Evolutionary conservation across 2,113 vertebrate species (phyloP), one percentile per base, ranked within the genome.

Genomic region (Epinephelus cyanopodus): DNA sequence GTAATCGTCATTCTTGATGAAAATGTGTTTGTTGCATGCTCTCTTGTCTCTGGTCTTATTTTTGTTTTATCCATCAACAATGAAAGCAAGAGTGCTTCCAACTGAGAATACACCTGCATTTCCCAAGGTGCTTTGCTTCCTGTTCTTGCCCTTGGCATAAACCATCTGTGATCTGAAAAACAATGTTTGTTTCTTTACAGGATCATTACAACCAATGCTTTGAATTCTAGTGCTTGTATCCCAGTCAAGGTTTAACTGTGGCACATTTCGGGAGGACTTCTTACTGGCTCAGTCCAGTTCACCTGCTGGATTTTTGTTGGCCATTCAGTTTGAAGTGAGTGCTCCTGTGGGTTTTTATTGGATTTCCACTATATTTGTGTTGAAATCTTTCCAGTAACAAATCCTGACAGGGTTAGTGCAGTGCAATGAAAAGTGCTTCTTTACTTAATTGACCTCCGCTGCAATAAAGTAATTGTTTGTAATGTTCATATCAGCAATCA

Each of bases 41-140:
- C 39, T 71, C 17, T 50, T 27, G 9, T 52, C n/a, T 67, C 9
- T 68, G 67, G 6, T 58, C 27, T 72, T 17, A 37, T 37, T 47
- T 77, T 57, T 29, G 23, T 25, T 77, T 50, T 14, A 81, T 67
- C 54, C 21, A 9, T 18, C 47, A 58, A 57, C 23, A 62, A 48
- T 67, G 8, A 81, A 72, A 85, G 25, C 56, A 19, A 27, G 25
- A 75, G 39, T 12, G 7, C 18, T 4, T 56, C 57, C 67, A 63
- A 64, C 56, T 66, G 77, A 80, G 68, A 70, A 18, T 60, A 77
- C 53, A 57, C 15, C 14, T 19, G 18, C 23, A 13, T 83, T 74
- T 77, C 83, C 77, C 64, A 78, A 62, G 64, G 23, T 86, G 68
- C 68, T 64, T 63, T 60, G n/a, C 64, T 76, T 76, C 57, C 25